Conservation (phyloP, 2,888 invertebrate genomes). For the Allophyes oxyacanthae region DNA sequence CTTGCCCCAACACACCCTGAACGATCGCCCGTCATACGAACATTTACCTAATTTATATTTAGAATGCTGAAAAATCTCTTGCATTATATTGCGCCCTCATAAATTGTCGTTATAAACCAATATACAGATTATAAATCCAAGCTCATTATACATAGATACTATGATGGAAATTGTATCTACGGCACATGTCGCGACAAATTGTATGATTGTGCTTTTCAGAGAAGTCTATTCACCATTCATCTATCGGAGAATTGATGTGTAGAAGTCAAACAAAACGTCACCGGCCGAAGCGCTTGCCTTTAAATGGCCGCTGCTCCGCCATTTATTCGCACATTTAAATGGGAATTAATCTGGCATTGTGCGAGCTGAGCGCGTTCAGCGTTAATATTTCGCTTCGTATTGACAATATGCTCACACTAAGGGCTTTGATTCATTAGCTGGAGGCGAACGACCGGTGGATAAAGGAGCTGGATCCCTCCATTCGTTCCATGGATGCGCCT, state of each 20-base stretch:
- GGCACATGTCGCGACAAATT: conserved; percentile 66
- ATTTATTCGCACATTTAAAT: conserved; percentile 84
- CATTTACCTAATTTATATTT: conserved; percentile 32
- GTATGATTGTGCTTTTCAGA: conserved; percentile 59
- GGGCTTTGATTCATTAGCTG: conserved; percentile 85
- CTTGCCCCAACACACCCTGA: conserved; percentile 50
- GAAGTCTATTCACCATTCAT: conserved; percentile 59
- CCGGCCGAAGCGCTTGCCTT: conserved; percentile 60
- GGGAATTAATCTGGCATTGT: conserved; percentile 84
- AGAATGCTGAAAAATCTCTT: conserved; percentile 25
- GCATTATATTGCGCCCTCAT: conserved; percentile 20
- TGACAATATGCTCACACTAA: conserved; percentile 82
- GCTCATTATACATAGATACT: conserved; percentile 22
- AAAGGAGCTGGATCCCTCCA: conserved; percentile 83
- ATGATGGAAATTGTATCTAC: conserved; percentile 46
- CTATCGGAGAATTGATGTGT: conserved; percentile 54
- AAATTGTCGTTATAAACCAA: conserved; percentile 28
- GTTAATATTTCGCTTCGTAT: conserved; percentile 84
- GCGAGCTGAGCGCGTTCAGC: conserved; percentile 68
- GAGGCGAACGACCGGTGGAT: conserved; percentile 83
- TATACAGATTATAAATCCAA: conserved; percentile 35
- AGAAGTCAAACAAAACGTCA: conserved; percentile 66
- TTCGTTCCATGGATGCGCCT: conserved; percentile 82
- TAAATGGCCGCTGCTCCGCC: conserved; percentile 64
- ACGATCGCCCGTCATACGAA: conserved; percentile 39